phyloP scores from a whole-genome alignment of 2,888 invertebrate species.

The Psylliodes chrysocephalus region DNA sequence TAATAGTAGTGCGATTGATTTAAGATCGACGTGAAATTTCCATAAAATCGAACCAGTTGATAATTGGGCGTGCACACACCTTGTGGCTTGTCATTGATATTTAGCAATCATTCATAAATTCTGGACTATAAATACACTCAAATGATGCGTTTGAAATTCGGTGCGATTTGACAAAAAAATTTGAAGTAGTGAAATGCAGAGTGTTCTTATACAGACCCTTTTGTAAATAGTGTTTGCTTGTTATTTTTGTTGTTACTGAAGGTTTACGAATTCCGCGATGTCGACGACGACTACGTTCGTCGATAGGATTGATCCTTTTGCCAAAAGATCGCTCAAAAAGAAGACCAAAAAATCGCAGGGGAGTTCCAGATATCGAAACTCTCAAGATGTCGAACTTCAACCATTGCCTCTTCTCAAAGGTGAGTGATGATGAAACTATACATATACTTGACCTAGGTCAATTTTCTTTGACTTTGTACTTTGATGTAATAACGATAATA shows the following conservation, averaged over 20 bases:
- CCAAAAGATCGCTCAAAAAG: constrained; percentile 97
- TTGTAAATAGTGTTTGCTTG: constrained; percentile 53
- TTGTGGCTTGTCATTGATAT: constrained; percentile 61
- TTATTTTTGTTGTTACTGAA: constrained; percentile 41
- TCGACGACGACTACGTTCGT: constrained; percentile 89
- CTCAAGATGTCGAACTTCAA: constrained; percentile 97
- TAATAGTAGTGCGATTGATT: constrained; percentile 33
- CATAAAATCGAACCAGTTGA: constrained; percentile 46
- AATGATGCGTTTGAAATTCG: constrained; percentile 58
- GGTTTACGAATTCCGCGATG: constrained; percentile 68
- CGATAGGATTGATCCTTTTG: constrained; percentile 99
- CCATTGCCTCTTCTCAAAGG: constrained; percentile 97
- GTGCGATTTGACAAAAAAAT: constrained; percentile 57
- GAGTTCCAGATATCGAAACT: constrained; percentile 97
- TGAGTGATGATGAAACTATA: constrained; percentile 63
- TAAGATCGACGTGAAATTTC: constrained; percentile 32
- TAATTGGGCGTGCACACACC: constrained; percentile 63
- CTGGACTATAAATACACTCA: constrained; percentile 49
- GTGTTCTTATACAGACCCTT: constrained; percentile 53
- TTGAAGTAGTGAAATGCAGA: constrained; percentile 59
- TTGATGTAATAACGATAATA: constrained; percentile 14
- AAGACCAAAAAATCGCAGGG: constrained; percentile 99
- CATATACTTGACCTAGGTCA: constrained; percentile 20
- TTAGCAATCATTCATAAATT: constrained; percentile 60
- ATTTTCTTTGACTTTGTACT: constrained; percentile 15